phyloP scores from a whole-genome alignment of 2,113 vertebrate genomes.

The Carollia perspicillata region DNA sequence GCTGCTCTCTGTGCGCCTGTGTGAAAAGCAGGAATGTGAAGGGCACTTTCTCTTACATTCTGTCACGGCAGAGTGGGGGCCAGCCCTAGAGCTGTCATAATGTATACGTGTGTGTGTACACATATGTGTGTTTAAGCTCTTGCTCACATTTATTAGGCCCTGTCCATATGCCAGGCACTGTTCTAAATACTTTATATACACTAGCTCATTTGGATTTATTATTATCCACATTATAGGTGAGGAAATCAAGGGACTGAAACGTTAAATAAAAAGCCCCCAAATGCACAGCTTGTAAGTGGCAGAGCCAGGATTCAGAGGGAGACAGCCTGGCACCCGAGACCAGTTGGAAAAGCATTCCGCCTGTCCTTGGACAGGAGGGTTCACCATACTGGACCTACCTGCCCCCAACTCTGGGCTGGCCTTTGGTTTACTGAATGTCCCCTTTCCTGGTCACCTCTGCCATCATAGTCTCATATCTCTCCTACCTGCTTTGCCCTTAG shows the following conservation, averaged over 20 bases:
- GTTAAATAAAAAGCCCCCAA: neutral
- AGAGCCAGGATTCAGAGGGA: neutral
- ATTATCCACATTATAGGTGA: neutral
- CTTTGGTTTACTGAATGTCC: neutral
- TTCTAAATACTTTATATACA: neutral
- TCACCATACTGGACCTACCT: neutral
- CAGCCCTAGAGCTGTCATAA: fast-evolving
- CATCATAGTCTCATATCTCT: neutral
- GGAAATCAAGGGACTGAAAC: neutral
- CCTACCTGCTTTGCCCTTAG: neutral
- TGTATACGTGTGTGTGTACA: neutral
- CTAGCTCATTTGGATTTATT: neutral
- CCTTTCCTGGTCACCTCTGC: neutral
- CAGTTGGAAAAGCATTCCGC: neutral
- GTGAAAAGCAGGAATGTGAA: neutral
- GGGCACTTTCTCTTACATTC: fast-evolving
- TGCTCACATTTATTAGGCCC: neutral
- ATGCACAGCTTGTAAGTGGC: neutral
- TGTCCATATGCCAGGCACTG: neutral
- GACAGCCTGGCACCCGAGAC: neutral
- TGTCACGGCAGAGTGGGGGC: fast-evolving
- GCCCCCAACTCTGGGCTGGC: fast-evolving
- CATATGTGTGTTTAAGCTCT: neutral
- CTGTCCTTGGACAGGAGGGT: neutral
- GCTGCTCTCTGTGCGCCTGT: fast-evolving